Percentiles rank a stretch among this genome's conserved stretches.
These are phyloP conservation scores for Pristionchus exspectatus DNA, from an alignment of 2,888 invertebrate species.

Conservation along the genomic window DNA sequence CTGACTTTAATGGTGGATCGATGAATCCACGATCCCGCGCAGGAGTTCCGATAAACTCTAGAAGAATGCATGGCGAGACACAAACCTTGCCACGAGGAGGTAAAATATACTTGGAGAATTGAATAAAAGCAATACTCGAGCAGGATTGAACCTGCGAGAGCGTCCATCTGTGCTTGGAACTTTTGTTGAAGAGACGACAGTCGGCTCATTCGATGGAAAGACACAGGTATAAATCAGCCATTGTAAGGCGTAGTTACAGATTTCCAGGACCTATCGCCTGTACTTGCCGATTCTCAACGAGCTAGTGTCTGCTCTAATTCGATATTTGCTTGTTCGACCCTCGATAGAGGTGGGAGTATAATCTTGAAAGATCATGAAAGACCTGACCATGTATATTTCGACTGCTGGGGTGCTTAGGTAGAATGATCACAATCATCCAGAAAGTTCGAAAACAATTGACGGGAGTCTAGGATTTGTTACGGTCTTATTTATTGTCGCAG, in stretches of 20 bases:
- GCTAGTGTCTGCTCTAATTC: constrained; percentile 63
- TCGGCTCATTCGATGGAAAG: background rate
- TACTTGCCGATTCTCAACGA: constrained; percentile 39
- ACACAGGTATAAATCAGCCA: background rate
- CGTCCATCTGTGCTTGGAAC: constrained; percentile 23
- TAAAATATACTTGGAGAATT: background rate
- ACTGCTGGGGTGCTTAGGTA: too few relatives aligned
- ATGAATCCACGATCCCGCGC: background rate
- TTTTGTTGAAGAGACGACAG: constrained; percentile 3
- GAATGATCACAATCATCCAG: too few relatives aligned
- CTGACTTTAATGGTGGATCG: background rate
- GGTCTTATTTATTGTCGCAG: too few relatives aligned
- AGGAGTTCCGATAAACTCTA: background rate
- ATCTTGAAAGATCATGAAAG: too few relatives aligned
- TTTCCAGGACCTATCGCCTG: background rate
- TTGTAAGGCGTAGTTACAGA: background rate
- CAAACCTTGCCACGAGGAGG: constrained; percentile 61
- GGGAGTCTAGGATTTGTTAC: too few relatives aligned
- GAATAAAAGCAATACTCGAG: background rate
- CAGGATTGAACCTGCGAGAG: background rate
- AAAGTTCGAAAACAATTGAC: too few relatives aligned
- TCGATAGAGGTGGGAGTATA: constrained; percentile 63
- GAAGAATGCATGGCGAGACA: constrained; percentile 58
- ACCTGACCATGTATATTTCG: too few relatives aligned
- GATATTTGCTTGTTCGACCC: constrained; percentile 68